Evolutionary conservation across 2,797 vertebrate genomes (phyloP).

Genomic region (Mastacembelus armatus): DNA sequence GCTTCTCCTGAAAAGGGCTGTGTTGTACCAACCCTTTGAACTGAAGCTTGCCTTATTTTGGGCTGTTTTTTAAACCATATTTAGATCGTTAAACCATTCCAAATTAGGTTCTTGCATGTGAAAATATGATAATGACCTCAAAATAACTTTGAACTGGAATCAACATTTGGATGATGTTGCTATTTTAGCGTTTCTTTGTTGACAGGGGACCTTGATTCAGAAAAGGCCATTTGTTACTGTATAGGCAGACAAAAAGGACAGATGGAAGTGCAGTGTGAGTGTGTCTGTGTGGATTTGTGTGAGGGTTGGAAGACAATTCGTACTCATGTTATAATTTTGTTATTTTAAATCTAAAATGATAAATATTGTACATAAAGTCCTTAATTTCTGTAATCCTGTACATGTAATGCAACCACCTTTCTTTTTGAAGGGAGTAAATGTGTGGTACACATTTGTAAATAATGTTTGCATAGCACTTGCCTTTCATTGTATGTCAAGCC

Average conservation of each 20-base stretch:
- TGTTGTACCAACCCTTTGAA: slow-evolving; percentile 63
- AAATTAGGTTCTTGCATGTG: slow-evolving; percentile 70
- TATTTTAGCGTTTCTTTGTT: slow-evolving; percentile 48
- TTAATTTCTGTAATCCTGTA: slow-evolving; percentile 92
- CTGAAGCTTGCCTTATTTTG: slow-evolving; percentile 70
- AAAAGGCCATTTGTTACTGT: slow-evolving; percentile 62
- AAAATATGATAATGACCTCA: slow-evolving; percentile 64
- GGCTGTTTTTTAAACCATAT: slow-evolving; percentile 44
- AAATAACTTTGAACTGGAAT: slow-evolving; percentile 78
- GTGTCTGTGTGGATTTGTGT: slow-evolving; percentile 55
- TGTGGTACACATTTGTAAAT: slow-evolving; percentile 90
- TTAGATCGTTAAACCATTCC: slow-evolving; percentile 59
- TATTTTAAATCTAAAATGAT: slow-evolving; percentile 85
- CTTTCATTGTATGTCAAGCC: slow-evolving; percentile 87
- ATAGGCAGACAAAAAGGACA: slow-evolving; percentile 50
- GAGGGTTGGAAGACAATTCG: slow-evolving; percentile 70
- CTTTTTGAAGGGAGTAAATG: slow-evolving; percentile 94
- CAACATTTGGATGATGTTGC: slow-evolving; percentile 37
- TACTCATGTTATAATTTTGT: slow-evolving; percentile 80
- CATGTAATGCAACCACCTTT: slow-evolving; percentile 97
- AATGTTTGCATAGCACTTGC: slow-evolving; percentile 90
- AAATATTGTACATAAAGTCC: slow-evolving; percentile 89
- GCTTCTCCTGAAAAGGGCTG: slow-evolving; percentile 75
- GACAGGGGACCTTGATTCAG: slow-evolving; percentile 39
- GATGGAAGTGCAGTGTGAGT: slow-evolving; percentile 60